Base-by-base conservation (phyloP, 37 sponge, comb jelly and placozoan genomes). In the Corticium candelabrum region DNA sequence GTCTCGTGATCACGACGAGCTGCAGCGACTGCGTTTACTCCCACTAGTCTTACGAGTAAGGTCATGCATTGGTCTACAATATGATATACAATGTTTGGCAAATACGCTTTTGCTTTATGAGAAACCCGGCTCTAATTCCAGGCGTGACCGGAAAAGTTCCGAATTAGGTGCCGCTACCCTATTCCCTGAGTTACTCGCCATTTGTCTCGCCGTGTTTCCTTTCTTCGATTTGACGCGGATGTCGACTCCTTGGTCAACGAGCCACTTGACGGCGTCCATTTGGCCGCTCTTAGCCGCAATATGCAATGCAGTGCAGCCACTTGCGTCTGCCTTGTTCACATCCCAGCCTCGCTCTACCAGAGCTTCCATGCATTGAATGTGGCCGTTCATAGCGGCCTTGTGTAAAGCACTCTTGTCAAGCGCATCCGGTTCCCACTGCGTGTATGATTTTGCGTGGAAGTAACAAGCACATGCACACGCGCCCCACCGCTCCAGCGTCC, bases 251-350 rank as follows among this genome's bases (percentile, higher is more conserved):
- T 21, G 62, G 15, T 50, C 62, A 21, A 50, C 62, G 62, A 50
- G 62, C 62, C 62, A 50, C 62, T 50, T 21, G 62, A 50, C 62
- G 62, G 62, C 62, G 62, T 21, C 15, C 62, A 11, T 11, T 27
- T 50, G 62, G 15, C 62, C 62, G 62, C 62, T 50, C 62, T 50
- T 50, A 11, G 62, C 62, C 62, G 62, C 62, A 27, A 50, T 50
- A 21, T 50, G 62, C 11, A 50, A 21, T 21, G 62, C 62, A 21
- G 62, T 21, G 62, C 62, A 50, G 62, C 62, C 62, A 21, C 62
- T 50, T 21, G 11, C 15, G 21, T 50, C 62, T 11, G 62, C 15
- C 62, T 50, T 50, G 21, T 50, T 50, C 62, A 50, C 11, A 50
- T 50, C 62, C 62, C 62, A 50, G 62, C 62, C 62, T 11, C 62